A percentile compares a stretch with the other conserved stretches of the same genome.
Conservation (phyloP, 2,888 invertebrate genomes). For the Heliconius cydno region DNA sequence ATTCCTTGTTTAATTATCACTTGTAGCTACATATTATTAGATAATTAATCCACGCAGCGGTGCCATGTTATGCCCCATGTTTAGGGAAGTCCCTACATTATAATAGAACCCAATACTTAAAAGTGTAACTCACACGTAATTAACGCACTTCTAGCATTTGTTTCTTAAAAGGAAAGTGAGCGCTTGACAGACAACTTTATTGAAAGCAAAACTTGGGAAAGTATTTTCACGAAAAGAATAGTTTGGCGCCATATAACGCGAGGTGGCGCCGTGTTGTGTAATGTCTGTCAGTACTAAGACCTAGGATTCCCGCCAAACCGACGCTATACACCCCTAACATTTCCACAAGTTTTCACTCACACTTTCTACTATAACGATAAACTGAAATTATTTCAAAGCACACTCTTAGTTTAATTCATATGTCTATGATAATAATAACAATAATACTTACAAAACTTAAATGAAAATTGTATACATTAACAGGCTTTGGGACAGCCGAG, state of each 20-base stretch:
- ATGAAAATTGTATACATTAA: conserved; percentile 9
- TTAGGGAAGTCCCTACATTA: not conserved
- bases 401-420: not conserved
- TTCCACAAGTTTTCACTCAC: conserved; percentile 1
- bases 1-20: not conserved
- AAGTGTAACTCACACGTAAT: not conserved
- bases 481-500: conserved; percentile 5
- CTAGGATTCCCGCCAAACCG: conserved; percentile 44
- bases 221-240: conserved; percentile 53
- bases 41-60: not conserved
- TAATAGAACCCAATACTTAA: not conserved
- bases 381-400: not conserved
- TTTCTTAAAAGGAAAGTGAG: conserved; percentile 16
- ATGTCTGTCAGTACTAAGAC: conserved; percentile 56
- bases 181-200: conserved; percentile 25
- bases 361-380: conserved; percentile 10
- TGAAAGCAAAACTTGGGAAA: conserved; percentile 41
- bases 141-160: not conserved
- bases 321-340: conserved; percentile 6
- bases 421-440: not conserved
- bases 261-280: conserved; percentile 58
- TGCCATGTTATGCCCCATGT: not conserved
- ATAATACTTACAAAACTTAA: conserved; percentile 14
- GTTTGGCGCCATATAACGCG: conserved; percentile 51
- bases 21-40: not conserved